These are phyloP conservation scores for Hirtodrosophila alboralis DNA, from an alignment of 2,888 invertebrate genomes.

Conservation along the genomic window DNA sequence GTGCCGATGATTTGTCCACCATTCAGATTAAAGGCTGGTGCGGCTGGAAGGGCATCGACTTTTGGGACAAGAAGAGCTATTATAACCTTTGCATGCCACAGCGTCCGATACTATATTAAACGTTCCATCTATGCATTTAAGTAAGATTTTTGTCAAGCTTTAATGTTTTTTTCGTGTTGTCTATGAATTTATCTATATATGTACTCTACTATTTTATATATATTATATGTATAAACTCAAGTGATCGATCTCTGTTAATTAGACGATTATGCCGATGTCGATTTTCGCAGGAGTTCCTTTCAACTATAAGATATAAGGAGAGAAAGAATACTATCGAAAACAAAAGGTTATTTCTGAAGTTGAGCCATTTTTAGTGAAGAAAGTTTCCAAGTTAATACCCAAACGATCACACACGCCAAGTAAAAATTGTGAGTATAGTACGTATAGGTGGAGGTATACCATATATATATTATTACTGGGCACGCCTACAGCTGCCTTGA, in stretches of 20 bases:
- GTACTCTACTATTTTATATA: conserved; percentile 38
- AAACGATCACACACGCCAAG: no score
- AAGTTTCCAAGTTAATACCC: no score
- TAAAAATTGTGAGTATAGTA: background rate
- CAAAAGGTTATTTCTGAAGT: no score
- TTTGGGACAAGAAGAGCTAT: conserved; percentile 97
- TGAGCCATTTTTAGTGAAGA: no score
- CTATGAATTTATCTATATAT: conserved; percentile 35
- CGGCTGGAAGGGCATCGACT: conserved; percentile 96
- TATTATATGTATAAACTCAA: conserved; percentile 34
- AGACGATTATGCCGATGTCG: no score
- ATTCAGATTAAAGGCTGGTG: conserved; percentile 96
- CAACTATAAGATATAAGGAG: no score
- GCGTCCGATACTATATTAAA: conserved; percentile 82
- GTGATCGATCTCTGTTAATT: background rate
- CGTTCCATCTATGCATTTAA: conserved; percentile 44
- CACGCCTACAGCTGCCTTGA: conserved; percentile 3
- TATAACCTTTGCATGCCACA: conserved; percentile 98
- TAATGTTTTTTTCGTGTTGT: conserved; percentile 31
- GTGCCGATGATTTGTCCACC: conserved; percentile 90
- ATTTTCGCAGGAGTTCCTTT: no score
- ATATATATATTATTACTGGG: conserved; percentile 22
- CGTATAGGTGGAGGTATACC: conserved; percentile 5
- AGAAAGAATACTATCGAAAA: no score
- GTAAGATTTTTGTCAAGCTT: conserved; percentile 29